Evolutionary conservation across 2,888 invertebrate species (phyloP).

Genomic region (Melanophora roralis): DNA sequence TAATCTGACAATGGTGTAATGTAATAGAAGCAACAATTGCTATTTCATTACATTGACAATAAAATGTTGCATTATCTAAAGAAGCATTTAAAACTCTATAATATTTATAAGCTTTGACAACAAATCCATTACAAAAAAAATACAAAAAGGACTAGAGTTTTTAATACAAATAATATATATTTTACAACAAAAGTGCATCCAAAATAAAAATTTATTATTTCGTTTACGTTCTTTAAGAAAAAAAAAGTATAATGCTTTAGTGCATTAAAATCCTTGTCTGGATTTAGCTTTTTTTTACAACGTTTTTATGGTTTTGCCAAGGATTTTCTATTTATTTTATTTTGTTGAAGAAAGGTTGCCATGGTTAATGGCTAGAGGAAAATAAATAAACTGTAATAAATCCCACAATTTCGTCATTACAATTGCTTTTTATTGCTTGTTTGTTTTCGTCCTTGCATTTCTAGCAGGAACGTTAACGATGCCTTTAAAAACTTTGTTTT

Average conservation of each 20-base stretch:
- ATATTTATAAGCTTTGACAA: neutral
- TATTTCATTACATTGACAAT: constrained; percentile 15
- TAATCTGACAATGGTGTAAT: neutral
- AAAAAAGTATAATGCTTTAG: neutral
- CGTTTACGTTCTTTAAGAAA: neutral
- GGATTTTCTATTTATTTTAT: neutral
- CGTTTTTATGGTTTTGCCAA: neutral
- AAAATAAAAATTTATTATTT: neutral
- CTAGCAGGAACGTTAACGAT: neutral
- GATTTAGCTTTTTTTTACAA: constrained; percentile 16
- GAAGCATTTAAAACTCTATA: neutral
- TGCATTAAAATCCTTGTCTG: constrained; percentile 25
- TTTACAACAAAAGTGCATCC: no score
- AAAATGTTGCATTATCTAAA: constrained; percentile 18
- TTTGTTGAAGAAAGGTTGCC: constrained; percentile 10
- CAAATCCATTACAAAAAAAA: neutral
- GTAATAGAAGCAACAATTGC: constrained; percentile 21
- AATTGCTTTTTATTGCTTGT: constrained; percentile 45
- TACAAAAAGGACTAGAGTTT: neutral
- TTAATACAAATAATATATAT: no score
- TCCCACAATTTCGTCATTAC: constrained; percentile 47
- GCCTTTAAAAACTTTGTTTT: no score
- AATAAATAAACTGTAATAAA: constrained; percentile 48
- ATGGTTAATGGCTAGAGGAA: constrained; percentile 6
- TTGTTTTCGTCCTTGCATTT: neutral